Conservation (phyloP, 2,797 vertebrate species). For the Buphagus erythrorhynchus region DNA sequence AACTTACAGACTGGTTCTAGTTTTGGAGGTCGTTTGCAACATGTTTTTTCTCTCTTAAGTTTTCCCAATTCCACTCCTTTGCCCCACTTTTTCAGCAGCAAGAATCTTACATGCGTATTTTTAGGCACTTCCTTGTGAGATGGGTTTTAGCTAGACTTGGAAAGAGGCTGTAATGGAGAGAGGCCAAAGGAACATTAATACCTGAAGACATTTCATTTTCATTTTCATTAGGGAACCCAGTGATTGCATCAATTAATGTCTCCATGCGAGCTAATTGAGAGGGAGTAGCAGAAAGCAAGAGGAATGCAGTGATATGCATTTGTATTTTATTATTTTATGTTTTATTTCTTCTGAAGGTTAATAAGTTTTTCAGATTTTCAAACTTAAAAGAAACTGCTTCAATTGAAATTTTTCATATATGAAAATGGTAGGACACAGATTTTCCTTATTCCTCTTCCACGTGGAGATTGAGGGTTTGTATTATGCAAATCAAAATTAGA, state of each 20-base stretch:
- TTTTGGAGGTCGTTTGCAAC: neutral
- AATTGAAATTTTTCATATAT: neutral
- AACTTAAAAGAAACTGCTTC: neutral
- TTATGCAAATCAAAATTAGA: neutral
- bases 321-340: neutral
- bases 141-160: neutral
- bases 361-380: neutral
- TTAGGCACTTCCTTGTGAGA: neutral
- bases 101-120: neutral
- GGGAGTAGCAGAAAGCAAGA: neutral
- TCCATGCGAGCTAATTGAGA: neutral
- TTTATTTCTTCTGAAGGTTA: neutral
- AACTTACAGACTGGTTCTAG: neutral
- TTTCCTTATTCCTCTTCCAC: neutral
- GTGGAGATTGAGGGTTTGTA: neutral
- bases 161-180: neutral
- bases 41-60: neutral
- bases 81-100: neutral
- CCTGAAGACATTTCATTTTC: neutral
- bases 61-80: neutral
- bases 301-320: neutral
- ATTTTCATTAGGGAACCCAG: neutral
- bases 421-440: neutral
- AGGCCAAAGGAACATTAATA: neutral
- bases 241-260: neutral